Evolutionary conservation across 2,888 invertebrate species (phyloP), one percentile per base, ranked within the genome.

Genomic region (Onchidella celtica): DNA sequence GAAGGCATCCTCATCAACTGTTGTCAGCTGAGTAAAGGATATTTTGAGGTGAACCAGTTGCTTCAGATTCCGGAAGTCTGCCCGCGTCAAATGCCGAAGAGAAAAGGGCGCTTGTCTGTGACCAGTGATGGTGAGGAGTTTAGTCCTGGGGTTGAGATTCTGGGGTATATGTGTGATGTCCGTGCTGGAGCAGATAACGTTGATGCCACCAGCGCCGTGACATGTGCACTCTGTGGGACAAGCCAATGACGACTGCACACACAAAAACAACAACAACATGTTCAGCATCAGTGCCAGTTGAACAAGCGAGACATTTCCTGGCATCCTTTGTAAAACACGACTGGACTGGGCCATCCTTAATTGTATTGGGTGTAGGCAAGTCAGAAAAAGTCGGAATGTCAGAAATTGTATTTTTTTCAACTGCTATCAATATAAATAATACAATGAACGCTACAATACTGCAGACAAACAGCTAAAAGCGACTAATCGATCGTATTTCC

Each of bases 1-100:
- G 55, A 82, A 82, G 27, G 79, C 61, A 32, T 79, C 79, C 55
- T 69, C 61, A 36, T 74, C 75, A 11, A 82, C 24, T 21, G 69
- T 47, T 21, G 59, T 47, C 69, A 82, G 32, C 21, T 47, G 61
- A 14, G 79, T 69, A 61, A 73, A 79, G 3, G 75, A 70, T 32
- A 82, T 73, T 47, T 57, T 27, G 11, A 82, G 55, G 21, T 73
- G 47, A 24, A 40, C n/a, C 38, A 82, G 74, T n/a, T 70, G 32
- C 36, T 59, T 55, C 24, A 82, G 36, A 68, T n/a, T 57, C 32
- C 32, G 2, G 27, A 82, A 70, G 61, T 74, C 74, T 9, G 59
- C 32, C 17, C 74, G 59, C 11, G 59, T 27, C 9, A 74, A 32
- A 59, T 36, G 21, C 27, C 21, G 32, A 1, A 74, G 72, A 14